phyloP scores from a whole-genome alignment of 1,140 invertebrate species.

The fruit fly (Drosophila melanogaster) region Release_6_plus_ISO1_MT NT_037436.4:18762001-18762500 shows the following conservation, averaged over 20 bases:
- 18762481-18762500: no score
- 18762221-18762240: background rate
- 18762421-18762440: no score
- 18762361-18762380: no score
- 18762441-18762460: no score
- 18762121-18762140: constrained; percentile 77
- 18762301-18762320: background rate
- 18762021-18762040: constrained; percentile 2
- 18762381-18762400: no score
- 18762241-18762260: constrained; percentile 51
- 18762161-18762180: constrained; percentile 37
- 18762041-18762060: constrained; percentile 34
- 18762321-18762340: no score
- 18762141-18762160: constrained; percentile 27
- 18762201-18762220: constrained; percentile 15
- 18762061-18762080: constrained; percentile 18
- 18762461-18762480: no score
- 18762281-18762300: constrained; percentile 13
- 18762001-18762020: constrained; percentile 17
- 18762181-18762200: constrained; percentile 16
- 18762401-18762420: no score
- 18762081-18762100: constrained; percentile 28
- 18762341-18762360: no score
- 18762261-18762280: constrained; percentile 49
- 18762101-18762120: constrained; percentile 79